These are phyloP conservation scores for Agrilus mali DNA, from an alignment of 2,888 invertebrate species.

Conservation along the genomic window DNA sequence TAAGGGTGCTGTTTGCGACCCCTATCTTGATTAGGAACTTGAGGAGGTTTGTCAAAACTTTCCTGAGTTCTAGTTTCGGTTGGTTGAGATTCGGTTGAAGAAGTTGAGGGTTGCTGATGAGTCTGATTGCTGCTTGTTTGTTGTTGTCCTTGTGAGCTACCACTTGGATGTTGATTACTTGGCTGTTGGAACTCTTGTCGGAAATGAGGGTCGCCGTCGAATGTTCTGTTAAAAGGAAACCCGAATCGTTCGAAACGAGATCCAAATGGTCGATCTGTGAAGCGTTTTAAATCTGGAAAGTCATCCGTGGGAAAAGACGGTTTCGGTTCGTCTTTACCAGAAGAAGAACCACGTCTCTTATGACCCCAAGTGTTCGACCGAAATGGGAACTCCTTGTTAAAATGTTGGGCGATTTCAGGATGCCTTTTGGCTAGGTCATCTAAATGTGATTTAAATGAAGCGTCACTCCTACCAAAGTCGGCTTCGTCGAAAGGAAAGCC, in stretches of 20 bases:
- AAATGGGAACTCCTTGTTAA: slow-evolving; percentile 32
- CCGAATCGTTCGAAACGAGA: slow-evolving; percentile 25
- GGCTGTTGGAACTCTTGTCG: slow-evolving; percentile 10
- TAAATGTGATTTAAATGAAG: slow-evolving; percentile 41
- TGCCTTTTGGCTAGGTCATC: slow-evolving; percentile 60
- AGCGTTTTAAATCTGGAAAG: slow-evolving; percentile 38
- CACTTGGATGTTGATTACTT: slow-evolving; percentile 25
- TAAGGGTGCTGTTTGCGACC: slow-evolving; percentile 17
- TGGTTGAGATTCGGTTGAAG: slow-evolving; percentile 22
- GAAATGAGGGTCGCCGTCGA: slow-evolving; percentile 11
- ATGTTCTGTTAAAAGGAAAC: slow-evolving; percentile 23
- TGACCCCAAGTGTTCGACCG: slow-evolving; percentile 33
- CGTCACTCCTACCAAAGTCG: slow-evolving; percentile 19
- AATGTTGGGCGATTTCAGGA: slow-evolving; percentile 61
- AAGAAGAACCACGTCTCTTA: slow-evolving; percentile 33
- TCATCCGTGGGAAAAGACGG: slow-evolving; percentile 28
- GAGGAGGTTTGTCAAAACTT: slow-evolving; percentile 13
- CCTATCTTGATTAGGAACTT: slow-evolving; percentile 21
- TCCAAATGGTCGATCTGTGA: slow-evolving; percentile 31
- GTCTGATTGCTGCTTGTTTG: not conserved
- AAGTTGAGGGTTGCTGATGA: slow-evolving; percentile 13
- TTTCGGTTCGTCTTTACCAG: slow-evolving; percentile 35
- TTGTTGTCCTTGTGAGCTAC: slow-evolving; percentile 33
- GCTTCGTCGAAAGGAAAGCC: slow-evolving; percentile 58
- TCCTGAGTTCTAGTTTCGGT: slow-evolving; percentile 19